Evolutionary conservation across 2,113 vertebrate genomes (phyloP), one percentile per base, ranked within the genome.

Genomic region (Sarotherodon lohbergeri): DNA sequence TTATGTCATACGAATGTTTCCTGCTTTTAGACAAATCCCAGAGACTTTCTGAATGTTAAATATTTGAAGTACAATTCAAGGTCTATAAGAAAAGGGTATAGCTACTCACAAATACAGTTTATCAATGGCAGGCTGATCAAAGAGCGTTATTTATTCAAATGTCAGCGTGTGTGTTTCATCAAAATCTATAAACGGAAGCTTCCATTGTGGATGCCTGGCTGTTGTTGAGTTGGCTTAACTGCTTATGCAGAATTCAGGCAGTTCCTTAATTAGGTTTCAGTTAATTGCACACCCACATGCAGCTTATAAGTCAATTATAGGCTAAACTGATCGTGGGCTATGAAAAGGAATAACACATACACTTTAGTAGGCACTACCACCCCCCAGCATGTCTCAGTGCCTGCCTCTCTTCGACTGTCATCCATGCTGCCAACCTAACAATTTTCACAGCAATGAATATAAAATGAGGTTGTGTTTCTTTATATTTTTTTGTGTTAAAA

Each of bases 261-360:
- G 73, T 86, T 91, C 19, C 80, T 89, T 94, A 92, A 92, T 93
- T 90, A 90, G 90, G 86, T 92, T 89, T 90, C 87, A 85, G 87
- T 91, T 93, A 94, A 93, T 94, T 95, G 91, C 86, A 90, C 94
- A 73, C 91, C 93, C 94, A 94, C 91, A 52, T 19, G 86, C 91
- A 81, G 87, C 90, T 90, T 93, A 85, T 91, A 86, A 92, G 92
- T 93, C 85, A 92, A 93, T 93, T 92, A 93, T 56, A 86, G 86
- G 82, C 88, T 88, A 89, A 91, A 90, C 17, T 80, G 82, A 88
- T 90, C 9, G 24, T 80, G 84, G 86, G 79, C 86, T 88, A 80
- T 85, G 87, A 92, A 86, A 86, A 80, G 24, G 14, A 83, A 32
- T 24, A 80, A 83, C 83, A 84, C 90, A 43, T 32, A 50, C 52